Base-by-base conservation (phyloP, 1,140 invertebrate genomes). In the Hycleus cichorii region DNA sequence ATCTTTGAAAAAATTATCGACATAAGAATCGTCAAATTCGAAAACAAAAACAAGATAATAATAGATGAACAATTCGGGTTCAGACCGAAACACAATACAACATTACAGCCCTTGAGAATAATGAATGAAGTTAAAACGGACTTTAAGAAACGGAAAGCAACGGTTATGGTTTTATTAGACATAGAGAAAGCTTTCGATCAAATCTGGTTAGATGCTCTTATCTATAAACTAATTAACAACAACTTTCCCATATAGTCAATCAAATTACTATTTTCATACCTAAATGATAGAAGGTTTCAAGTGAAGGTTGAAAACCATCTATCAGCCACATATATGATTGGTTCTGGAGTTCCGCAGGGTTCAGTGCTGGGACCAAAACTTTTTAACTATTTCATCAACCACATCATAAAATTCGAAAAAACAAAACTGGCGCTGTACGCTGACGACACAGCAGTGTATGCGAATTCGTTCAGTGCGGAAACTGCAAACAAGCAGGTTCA, bases 301-400 rank as follows among this genome's bases (percentile, higher is more conserved):
- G 60, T 69, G 1, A 49, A 55, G 39, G 49, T 64, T 7, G 58
- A 63, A 9, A 25, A 58, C 4, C 40, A n/a, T 2, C 5, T 10
- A 0, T 67, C 67, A 10, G 8, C n/a, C 0, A 18, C 11, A 39
- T 47, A 62, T 55, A 45, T 43, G 7, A 57, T 69, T 1, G 6
- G 47, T 42, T 59, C 63, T 6, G 66, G 65, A 24, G 69, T 73
- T 0, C 64, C 67, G 0, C 72, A 71, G 57, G 72, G 72, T 0
- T 68, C 66, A 11, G 54, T 64, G 0, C 39, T 72, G 1, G 64
- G 66, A 1, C 65, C 64, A 38, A 39, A 60, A 2, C 49, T 71
- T 10, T 72, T 64, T 47, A 58, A 53, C 6, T 39, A 69, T 3
- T 68, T 62, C 42, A 65, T 60, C 0, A 67, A 61, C 40, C 65